Evolutionary conservation across 2,113 vertebrate genomes (phyloP).

Genomic region (Bagarius yarrelli): DNA sequence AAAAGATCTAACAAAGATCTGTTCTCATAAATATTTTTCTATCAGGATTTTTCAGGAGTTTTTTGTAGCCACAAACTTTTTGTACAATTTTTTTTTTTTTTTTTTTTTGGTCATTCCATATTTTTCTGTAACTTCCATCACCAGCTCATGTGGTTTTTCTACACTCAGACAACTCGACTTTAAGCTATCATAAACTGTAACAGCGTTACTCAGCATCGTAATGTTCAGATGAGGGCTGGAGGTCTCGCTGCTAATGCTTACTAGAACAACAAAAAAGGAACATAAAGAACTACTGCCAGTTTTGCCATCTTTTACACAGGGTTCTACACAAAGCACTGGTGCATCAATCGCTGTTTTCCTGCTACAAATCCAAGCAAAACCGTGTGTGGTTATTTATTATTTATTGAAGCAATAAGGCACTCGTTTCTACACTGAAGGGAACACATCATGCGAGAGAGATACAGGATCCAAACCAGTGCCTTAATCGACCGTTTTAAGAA

Average conservation of each 20-base stretch:
- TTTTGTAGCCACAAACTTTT: background rate
- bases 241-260: conserved; percentile 31
- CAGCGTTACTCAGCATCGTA: background rate
- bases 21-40: background rate
- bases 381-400: conserved; percentile 29
- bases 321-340: conserved; percentile 37
- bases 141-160: background rate
- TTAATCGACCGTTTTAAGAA: conserved; percentile 21
- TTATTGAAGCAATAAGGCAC: conserved; percentile 22
- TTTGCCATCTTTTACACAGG: conserved; percentile 19
- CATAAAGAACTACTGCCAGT: conserved; percentile 31
- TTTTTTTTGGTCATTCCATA: background rate
- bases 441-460: conserved; percentile 22
- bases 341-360: background rate
- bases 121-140: background rate
- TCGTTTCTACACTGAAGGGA: conserved; percentile 25
- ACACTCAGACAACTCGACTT: too few relatives aligned
- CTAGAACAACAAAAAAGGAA: conserved; percentile 22
- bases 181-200: background rate
- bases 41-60: background rate
- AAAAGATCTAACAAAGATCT: background rate
- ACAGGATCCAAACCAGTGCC: conserved; percentile 39
- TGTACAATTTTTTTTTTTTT: background rate
- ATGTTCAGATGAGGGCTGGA: background rate
- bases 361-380: conserved; percentile 16